Conservation (phyloP, 1,140 invertebrate genomes). For the Stegodyphus dumicola region DNA sequence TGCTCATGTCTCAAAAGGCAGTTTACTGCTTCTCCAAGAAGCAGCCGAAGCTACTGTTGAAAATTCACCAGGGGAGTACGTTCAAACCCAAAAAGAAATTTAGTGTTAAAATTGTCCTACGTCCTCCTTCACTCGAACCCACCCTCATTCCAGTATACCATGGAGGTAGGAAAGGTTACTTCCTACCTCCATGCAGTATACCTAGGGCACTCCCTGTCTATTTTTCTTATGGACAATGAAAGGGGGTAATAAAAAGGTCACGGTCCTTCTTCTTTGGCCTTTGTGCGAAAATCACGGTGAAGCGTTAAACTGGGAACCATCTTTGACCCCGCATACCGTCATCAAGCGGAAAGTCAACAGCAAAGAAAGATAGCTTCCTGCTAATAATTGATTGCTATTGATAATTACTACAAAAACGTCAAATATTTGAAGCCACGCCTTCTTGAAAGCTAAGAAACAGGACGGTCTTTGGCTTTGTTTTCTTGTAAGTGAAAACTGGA, state of each 20-base stretch:
- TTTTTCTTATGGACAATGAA: neutral
- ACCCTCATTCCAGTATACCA: neutral
- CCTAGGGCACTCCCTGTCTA: neutral
- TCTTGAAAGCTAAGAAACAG: too few species aligned
- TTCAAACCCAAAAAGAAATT: neutral
- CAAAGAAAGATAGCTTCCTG: too few species aligned
- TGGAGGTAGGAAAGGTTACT: too few species aligned
- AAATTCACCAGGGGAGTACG: neutral
- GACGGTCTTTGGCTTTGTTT: too few species aligned
- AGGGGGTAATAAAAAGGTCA: neutral
- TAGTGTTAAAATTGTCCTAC: neutral
- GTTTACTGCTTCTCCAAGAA: too few species aligned
- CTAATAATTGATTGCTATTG: neutral
- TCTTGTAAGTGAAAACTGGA: too few species aligned
- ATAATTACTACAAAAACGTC: neutral
- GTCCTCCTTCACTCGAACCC: neutral
- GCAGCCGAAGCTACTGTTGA: neutral
- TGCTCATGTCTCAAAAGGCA: too few species aligned
- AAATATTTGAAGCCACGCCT: neutral
- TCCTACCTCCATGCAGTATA: too few species aligned
- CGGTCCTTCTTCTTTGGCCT: neutral
- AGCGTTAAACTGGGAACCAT: neutral
- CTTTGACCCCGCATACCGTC: neutral
- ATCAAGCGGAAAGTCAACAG: neutral
- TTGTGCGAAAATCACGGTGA: neutral